Percentiles rank a stretch among this genome's conserved stretches.
Conservation (phyloP, 1,140 invertebrate genomes). For the Zaprionus vittiger region DNA sequence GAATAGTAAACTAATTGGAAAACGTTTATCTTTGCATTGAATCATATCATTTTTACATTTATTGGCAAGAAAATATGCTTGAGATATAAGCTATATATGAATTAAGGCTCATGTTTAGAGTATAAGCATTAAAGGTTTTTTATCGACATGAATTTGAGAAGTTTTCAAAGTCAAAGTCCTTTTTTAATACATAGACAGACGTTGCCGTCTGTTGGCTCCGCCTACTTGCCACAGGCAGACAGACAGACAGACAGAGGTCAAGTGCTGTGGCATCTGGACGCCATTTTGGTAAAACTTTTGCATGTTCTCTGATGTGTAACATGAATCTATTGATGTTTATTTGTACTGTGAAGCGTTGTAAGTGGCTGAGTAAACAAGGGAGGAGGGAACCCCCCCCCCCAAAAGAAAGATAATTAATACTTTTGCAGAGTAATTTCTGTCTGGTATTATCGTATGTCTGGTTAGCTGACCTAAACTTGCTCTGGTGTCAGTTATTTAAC, state of each 20-base stretch:
- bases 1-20: neutral
- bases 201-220: neutral
- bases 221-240: neutral
- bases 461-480: too few relatives aligned
- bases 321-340: neutral
- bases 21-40: neutral
- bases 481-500: too few relatives aligned
- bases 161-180: neutral
- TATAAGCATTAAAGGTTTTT: too few relatives aligned
- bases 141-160: too few relatives aligned
- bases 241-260: conserved; percentile 12
- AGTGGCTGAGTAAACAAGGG: neutral
- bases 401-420: neutral
- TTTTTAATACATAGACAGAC: neutral
- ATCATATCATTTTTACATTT: neutral
- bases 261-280: conserved; percentile 16
- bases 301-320: conserved; percentile 21
- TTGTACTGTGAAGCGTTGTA: neutral
- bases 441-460: too few relatives aligned
- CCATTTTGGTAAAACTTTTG: conserved; percentile 34
- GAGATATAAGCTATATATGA: too few relatives aligned
- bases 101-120: too few relatives aligned
- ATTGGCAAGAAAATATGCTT: too few relatives aligned
- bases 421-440: neutral
- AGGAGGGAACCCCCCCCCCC: neutral